phyloP scores from a whole-genome alignment of 2,888 invertebrate genomes.

The Oligia fasciuncula region DNA sequence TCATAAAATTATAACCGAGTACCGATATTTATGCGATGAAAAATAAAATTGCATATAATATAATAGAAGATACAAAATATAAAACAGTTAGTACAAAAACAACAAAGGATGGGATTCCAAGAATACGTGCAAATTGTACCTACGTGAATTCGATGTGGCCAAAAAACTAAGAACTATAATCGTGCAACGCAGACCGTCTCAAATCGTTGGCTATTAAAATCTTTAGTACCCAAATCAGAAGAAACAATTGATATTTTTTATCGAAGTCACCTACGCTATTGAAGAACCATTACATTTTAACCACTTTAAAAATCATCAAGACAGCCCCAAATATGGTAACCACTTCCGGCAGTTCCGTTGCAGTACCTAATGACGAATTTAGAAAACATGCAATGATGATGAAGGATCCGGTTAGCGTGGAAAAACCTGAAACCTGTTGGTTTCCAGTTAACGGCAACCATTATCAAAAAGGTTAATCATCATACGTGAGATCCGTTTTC shows the following conservation, averaged over 20 bases:
- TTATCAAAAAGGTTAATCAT: slow-evolving; percentile 27
- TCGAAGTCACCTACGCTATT: slow-evolving; percentile 46
- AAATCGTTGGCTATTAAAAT: slow-evolving; percentile 65
- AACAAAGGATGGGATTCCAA: slow-evolving; percentile 63
- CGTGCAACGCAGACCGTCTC: slow-evolving; percentile 59
- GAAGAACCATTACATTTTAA: slow-evolving; percentile 40
- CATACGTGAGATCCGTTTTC: slow-evolving; percentile 15
- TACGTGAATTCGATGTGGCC: slow-evolving; percentile 59
- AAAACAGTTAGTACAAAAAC: slow-evolving; percentile 56
- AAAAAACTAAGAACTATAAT: slow-evolving; percentile 63
- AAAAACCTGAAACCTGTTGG: slow-evolving; percentile 45
- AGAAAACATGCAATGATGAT: slow-evolving; percentile 41
- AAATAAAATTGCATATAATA: slow-evolving; percentile 57
- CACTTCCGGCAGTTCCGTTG: slow-evolving; percentile 37
- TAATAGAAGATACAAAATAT: slow-evolving; percentile 54
- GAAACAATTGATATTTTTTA: slow-evolving; percentile 63
- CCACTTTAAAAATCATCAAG: slow-evolving; percentile 12
- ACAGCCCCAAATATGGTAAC: slow-evolving; percentile 23
- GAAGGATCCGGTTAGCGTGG: slow-evolving; percentile 51
- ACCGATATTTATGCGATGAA: slow-evolving; percentile 66
- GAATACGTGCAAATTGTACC: slow-evolving; percentile 62
- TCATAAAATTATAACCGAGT: slow-evolving; percentile 67
- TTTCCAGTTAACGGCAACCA: slow-evolving; percentile 25
- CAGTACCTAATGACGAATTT: slow-evolving; percentile 47
- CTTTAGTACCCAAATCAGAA: slow-evolving; percentile 64